phyloP scores from a whole-genome alignment of 2,888 invertebrate genomes.

The Loripinus fragilis region DNA sequence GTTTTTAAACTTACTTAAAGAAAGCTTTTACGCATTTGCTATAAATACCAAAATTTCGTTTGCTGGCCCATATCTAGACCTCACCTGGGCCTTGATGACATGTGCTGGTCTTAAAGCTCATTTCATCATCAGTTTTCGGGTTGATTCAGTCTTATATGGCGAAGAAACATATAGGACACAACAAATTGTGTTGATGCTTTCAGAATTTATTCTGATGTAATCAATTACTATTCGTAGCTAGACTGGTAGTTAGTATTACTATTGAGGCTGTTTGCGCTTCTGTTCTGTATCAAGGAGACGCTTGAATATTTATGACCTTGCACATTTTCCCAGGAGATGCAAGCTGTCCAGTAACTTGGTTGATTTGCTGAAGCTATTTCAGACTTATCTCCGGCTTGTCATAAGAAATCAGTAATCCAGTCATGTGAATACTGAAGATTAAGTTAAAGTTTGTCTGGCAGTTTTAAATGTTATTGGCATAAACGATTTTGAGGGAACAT shows the following conservation, averaged over 20 bases:
- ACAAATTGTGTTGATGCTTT: slow-evolving; percentile 11
- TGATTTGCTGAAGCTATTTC: slow-evolving; percentile 6
- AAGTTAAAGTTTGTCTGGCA: slow-evolving; percentile 15
- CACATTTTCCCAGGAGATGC: slow-evolving; percentile 12
- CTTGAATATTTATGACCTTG: slow-evolving; percentile 20
- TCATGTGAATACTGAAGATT: slow-evolving; percentile 1
- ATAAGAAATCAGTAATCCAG: slow-evolving; percentile 18
- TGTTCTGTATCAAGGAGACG: slow-evolving; percentile 1
- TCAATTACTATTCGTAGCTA: slow-evolving; percentile 2
- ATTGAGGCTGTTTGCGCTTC: background rate
- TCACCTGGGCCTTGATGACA: no score
- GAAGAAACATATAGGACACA: background rate
- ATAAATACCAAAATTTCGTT: no score
- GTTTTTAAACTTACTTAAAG: no score
- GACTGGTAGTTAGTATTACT: slow-evolving; percentile 14
- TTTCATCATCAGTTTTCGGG: no score
- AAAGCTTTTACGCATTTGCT: no score
- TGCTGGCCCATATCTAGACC: no score
- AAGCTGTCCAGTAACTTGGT: slow-evolving; percentile 15
- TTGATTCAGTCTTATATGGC: background rate
- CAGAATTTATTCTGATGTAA: slow-evolving; percentile 11
- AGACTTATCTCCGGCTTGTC: slow-evolving; percentile 4
- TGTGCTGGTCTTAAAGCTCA: no score
- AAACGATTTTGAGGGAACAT: background rate
- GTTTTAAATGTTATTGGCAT: background rate